Base-by-base conservation (phyloP, 1,140 invertebrate species). In the Marisa cornuarietis region DNA sequence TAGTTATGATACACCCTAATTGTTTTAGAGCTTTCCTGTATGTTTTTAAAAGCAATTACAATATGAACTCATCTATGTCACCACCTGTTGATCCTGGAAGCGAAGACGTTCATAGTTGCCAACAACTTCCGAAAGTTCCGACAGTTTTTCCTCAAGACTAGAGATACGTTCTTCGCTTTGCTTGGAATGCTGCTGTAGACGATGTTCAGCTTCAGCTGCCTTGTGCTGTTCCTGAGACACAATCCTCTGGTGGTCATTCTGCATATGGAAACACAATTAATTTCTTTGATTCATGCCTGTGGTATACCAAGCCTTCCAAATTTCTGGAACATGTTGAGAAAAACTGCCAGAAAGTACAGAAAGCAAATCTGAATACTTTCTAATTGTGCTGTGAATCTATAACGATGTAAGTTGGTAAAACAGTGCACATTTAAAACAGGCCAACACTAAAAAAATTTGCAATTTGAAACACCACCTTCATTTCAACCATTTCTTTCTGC, bases 91-190 rank as follows among this genome's bases (percentile, higher is more conserved):
- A 91, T 96, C 95, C 83, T 94, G 93, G 75, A 95, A 93, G 63
- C 95, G 90, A 10, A 94, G 85, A 78, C 94, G 92, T 86, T 96
- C 95, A 85, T 96, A 96, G 81, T 93, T 93, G 4, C 95, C 96
- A 54, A 96, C 94, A 0, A 94, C 95, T 76, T 94, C 93, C 0
- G 95, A 96, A 14, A 97, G 91, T 88, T 97, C 95, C 0, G 95
- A 95, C 18, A 97, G 86, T 83, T 94, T 93, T 8, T 93, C 93
- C 91, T 97, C 96, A 73, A 97, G 92, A 75, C 93, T 93, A 9
- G 94, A 94, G 0, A 96, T 95, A 85, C 95, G 91, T 65, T 95
- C 93, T 90, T 96, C 95, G 78, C 86, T 95, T 93, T 82, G 93
- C 89, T 52, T 79, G 42, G 87, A 85, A 49, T 88, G 85, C 26